phyloP scores from a whole-genome alignment of 2,888 invertebrate genomes.

The Taphrorychus bicolor region DNA sequence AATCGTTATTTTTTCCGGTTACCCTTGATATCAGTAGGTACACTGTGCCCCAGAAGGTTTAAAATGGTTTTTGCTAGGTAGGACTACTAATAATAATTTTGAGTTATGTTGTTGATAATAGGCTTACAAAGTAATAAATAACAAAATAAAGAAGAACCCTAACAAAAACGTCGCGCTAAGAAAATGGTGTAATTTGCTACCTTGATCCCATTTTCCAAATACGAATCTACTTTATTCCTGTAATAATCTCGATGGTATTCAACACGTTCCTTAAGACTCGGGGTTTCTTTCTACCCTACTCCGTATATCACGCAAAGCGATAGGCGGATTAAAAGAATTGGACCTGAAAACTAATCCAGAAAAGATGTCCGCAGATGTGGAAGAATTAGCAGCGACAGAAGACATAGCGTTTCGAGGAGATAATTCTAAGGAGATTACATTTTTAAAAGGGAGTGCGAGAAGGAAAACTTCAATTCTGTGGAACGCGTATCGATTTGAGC shows the following conservation, averaged over 20 bases:
- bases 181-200: no score
- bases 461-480: neutral
- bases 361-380: conserved; percentile 22
- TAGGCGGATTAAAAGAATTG: neutral
- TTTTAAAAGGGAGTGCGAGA: neutral
- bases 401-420: conserved; percentile 13
- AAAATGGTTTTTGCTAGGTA: no score
- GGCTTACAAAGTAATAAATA: no score
- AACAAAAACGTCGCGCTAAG: no score
- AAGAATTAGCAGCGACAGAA: conserved; percentile 21
- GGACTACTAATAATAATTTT: no score
- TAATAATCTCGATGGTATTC: neutral
- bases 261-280: neutral
- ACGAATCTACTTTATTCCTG: neutral
- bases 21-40: no score
- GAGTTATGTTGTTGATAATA: no score
- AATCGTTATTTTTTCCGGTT: neutral
- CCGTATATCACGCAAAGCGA: neutral
- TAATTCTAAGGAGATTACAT: conserved; percentile 16
- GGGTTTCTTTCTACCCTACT: neutral
- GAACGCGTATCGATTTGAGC: neutral
- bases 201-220: no score
- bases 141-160: no score
- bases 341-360: conserved; percentile 18
- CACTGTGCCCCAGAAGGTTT: no score